Conservation (phyloP, 1,140 invertebrate species). For the Polyergus mexicanus region DNA sequence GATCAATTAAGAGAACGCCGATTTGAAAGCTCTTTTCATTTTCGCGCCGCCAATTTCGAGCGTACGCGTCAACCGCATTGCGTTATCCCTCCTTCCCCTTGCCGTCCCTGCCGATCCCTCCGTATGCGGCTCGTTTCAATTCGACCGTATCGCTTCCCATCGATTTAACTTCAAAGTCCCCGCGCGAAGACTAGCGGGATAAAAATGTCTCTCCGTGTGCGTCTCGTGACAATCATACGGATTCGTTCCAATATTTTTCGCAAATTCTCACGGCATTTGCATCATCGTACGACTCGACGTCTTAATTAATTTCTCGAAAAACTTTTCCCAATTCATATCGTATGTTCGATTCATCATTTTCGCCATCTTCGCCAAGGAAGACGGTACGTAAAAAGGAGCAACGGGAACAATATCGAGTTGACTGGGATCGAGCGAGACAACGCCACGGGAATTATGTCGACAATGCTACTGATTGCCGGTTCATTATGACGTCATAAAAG, state of each 20-base stretch:
- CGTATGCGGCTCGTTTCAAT: conserved; percentile 69
- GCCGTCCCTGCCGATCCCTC: neutral
- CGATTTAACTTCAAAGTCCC: conserved; percentile 80
- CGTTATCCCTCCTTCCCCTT: neutral
- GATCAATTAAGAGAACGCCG: conserved; percentile 71
- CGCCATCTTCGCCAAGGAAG: neutral
- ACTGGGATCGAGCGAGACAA: conserved; percentile 80
- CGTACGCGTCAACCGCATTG: conserved; percentile 55
- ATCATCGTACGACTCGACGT: neutral
- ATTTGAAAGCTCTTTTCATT: conserved; percentile 70
- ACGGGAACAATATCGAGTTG: conserved; percentile 53
- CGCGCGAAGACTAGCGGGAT: conserved; percentile 5
- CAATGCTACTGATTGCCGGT: conserved; percentile 85
- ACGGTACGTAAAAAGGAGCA: conserved; percentile 58
- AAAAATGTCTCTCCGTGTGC: conserved; percentile 16
- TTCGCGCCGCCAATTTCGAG: conserved; percentile 73
- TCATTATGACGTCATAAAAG: conserved; percentile 86
- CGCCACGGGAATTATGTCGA: conserved; percentile 85
- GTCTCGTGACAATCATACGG: conserved; percentile 11
- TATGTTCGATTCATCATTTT: neutral
- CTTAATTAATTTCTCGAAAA: neutral
- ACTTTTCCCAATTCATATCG: neutral
- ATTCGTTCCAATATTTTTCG: neutral
- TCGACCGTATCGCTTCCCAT: conserved; percentile 76
- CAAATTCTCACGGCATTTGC: neutral